Evolutionary conservation across 2,888 invertebrate species (phyloP).

Genomic region (Diplolepis rosae): DNA sequence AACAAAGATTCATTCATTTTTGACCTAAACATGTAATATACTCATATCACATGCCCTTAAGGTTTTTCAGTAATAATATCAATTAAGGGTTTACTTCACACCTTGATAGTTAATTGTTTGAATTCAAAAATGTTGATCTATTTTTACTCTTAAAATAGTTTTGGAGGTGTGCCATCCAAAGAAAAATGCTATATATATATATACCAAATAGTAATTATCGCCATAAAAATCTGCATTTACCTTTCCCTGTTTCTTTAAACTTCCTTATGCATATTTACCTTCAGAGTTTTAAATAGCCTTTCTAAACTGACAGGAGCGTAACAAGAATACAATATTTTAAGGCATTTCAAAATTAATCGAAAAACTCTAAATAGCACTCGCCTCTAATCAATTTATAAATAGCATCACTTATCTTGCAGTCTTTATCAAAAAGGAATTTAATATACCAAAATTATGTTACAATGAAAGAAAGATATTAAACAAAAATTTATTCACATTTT

Average conservation of each 20-base stretch:
- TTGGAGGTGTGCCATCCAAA: no score
- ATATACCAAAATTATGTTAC: neutral
- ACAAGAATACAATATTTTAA: neutral
- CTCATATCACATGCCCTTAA: no score
- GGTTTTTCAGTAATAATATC: no score
- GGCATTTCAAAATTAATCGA: neutral
- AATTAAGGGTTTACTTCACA: no score
- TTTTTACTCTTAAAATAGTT: no score
- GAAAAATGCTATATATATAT: neutral
- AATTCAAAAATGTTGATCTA: no score
- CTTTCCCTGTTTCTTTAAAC: neutral
- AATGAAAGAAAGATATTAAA: neutral
- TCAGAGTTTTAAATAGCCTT: neutral
- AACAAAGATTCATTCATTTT: no score
- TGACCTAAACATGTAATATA: no score
- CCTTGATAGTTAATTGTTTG: no score
- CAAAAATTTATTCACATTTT: neutral
- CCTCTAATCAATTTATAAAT: no score
- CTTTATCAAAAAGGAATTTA: neutral
- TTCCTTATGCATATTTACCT: slow-evolving; percentile 1
- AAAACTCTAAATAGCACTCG: no score
- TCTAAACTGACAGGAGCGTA: neutral
- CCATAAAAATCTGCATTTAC: neutral
- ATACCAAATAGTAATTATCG: slow-evolving; percentile 3
- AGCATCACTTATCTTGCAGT: no score